A percentile compares a stretch with the other conserved stretches of the same genome.
Conservation (phyloP, 1,140 invertebrate genomes). For the Heterodera schachtii region DNA sequence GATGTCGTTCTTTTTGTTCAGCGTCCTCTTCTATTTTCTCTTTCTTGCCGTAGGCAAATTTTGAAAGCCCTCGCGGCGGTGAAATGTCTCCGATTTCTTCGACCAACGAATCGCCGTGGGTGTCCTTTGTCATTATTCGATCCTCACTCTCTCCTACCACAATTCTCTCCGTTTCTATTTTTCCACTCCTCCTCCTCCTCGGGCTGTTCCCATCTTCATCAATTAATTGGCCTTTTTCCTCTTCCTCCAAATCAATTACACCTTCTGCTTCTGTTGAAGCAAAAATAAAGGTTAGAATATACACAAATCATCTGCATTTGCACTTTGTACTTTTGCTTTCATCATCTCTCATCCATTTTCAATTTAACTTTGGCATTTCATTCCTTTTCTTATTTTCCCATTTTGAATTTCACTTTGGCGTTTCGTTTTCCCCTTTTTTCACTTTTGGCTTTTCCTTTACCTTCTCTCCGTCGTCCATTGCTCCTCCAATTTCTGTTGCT, state of each 20-base stretch:
- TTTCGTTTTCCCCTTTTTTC: too few species aligned
- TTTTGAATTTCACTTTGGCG: too few species aligned
- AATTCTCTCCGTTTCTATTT: background rate
- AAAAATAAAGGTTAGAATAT: background rate
- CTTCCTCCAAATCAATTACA: background rate
- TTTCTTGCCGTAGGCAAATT: background rate
- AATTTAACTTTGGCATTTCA: too few species aligned
- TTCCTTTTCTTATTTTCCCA: too few species aligned
- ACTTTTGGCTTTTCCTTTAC: too few species aligned
- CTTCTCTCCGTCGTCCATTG: background rate
- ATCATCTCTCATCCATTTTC: too few species aligned
- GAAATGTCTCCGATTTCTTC: background rate
- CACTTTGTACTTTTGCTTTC: too few species aligned
- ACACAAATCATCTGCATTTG: background rate
- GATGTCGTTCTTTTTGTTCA: background rate
- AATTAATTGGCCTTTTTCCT: background rate
- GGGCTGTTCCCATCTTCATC: background rate
- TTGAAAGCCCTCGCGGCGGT: background rate
- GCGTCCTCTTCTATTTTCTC: background rate
- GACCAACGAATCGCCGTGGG: background rate
- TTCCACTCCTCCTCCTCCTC: background rate
- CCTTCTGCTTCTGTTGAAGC: background rate
- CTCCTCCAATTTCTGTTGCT: background rate
- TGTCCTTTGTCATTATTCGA: background rate
- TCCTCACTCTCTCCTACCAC: background rate